A percentile compares a stretch with the other conserved stretches of the same genome.
These are phyloP conservation scores for Lagopus muta DNA, from an alignment of 2,113 vertebrate species.

Conservation along the genomic window DNA sequence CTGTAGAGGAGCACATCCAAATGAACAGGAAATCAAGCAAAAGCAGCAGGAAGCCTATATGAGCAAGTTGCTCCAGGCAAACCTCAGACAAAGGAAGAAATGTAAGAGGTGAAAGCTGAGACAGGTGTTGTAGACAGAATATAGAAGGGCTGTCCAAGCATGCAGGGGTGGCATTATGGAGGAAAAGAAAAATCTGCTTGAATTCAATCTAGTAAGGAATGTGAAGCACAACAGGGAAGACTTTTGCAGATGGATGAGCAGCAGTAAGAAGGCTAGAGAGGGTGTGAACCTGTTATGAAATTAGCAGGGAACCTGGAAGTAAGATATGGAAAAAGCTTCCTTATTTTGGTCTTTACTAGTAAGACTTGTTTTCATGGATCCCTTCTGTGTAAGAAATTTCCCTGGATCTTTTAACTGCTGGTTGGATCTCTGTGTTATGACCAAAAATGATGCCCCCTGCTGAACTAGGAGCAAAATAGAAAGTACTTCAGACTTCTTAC, in stretches of 20 bases:
- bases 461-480: neutral
- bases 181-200: neutral
- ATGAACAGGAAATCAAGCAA: neutral
- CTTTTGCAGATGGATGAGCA: neutral
- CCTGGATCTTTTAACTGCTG: neutral
- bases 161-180: neutral
- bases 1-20: neutral
- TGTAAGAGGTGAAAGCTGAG: neutral
- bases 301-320: neutral
- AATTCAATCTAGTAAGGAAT: neutral
- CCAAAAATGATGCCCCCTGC: rapidly evolving
- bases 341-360: neutral
- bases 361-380: neutral
- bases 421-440: neutral
- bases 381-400: neutral
- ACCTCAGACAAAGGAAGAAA: neutral
- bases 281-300: neutral
- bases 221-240: neutral
- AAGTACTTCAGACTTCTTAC: neutral
- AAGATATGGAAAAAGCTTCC: neutral
- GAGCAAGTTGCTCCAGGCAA: neutral
- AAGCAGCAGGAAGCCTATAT: neutral
- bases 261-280: neutral
- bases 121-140: rapidly evolving
- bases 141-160: neutral